These are phyloP conservation scores for Caenorhabditis panamensis DNA, from an alignment of 2,888 invertebrate species.

Conservation along the genomic window DNA sequence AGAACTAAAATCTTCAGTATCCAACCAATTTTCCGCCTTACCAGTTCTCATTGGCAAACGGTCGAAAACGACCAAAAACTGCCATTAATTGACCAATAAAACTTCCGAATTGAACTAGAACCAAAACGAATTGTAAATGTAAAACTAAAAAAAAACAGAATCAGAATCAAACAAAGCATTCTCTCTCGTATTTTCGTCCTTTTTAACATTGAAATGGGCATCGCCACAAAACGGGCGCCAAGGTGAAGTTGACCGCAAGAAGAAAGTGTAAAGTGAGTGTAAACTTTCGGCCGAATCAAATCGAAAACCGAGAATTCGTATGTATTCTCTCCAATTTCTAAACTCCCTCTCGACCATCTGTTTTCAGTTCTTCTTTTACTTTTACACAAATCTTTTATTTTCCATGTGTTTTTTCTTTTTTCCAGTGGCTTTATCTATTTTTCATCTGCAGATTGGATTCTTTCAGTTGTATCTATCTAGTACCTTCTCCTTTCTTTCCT, in stretches of 20 bases:
- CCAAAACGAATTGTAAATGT: no score
- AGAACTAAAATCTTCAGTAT: no score
- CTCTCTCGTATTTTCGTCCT: background rate
- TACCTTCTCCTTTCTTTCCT: background rate
- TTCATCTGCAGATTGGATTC: no score
- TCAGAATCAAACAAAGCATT: background rate
- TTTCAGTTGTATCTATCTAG: no score
- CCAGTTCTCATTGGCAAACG: no score
- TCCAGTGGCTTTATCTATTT: background rate
- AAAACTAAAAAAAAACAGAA: no score
- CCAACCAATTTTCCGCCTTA: no score
- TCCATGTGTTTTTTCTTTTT: background rate
- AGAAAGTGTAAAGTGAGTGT: conserved; percentile 5
- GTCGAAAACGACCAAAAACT: background rate
- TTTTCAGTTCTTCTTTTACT: conserved; percentile 24
- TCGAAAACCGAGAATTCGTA: background rate
- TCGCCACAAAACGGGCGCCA: background rate
- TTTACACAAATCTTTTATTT: conserved; percentile 11
- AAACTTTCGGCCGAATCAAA: background rate
- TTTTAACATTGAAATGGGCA: background rate
- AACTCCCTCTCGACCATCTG: background rate
- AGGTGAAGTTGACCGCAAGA: conserved; percentile 8
- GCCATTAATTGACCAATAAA: conserved; percentile 18
- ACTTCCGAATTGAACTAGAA: background rate
- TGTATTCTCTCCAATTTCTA: background rate